phyloP scores from a whole-genome alignment of 2,797 vertebrate species.

The Cuniculus paca region DNA sequence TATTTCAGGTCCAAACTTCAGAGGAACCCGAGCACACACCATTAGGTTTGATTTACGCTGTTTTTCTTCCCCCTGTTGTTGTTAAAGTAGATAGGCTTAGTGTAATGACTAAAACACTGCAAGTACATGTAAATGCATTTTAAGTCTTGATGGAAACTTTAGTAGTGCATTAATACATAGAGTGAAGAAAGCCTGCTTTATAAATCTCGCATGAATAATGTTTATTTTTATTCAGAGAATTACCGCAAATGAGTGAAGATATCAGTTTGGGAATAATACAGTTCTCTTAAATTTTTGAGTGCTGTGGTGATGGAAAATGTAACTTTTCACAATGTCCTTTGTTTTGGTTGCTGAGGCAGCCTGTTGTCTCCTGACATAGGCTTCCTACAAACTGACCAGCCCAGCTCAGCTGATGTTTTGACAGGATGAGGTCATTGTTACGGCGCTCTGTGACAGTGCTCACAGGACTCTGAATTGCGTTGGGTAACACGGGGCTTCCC shows the following conservation, averaged over 20 bases:
- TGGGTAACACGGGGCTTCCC: slow-evolving; percentile 70
- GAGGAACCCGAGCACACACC: slow-evolving; percentile 64
- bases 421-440: slow-evolving; percentile 86
- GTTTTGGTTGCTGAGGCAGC: slow-evolving; percentile 84
- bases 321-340: slow-evolving; percentile 75
- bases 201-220: slow-evolving; percentile 53
- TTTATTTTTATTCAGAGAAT: slow-evolving; percentile 57
- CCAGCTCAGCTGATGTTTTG: slow-evolving; percentile 88
- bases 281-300: slow-evolving; percentile 34
- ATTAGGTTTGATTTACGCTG: slow-evolving; percentile 64
- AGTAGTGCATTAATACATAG: background rate
- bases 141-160: slow-evolving; percentile 4
- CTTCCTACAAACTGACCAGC: slow-evolving; percentile 85
- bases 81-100: slow-evolving; percentile 41
- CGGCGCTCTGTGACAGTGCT: too few relatives aligned
- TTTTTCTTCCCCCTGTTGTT: background rate
- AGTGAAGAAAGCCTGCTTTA: slow-evolving; percentile 32
- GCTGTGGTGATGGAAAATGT: slow-evolving; percentile 62
- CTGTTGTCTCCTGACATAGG: slow-evolving; percentile 79
- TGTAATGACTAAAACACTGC: slow-evolving; percentile 41
- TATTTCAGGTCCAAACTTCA: slow-evolving; percentile 76
- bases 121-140: background rate
- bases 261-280: slow-evolving; percentile 58
- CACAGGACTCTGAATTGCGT: slow-evolving; percentile 79
- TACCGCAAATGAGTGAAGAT: slow-evolving; percentile 50